Base-by-base conservation (phyloP, 2,113 vertebrate species). In the Colinus virginianus region DNA sequence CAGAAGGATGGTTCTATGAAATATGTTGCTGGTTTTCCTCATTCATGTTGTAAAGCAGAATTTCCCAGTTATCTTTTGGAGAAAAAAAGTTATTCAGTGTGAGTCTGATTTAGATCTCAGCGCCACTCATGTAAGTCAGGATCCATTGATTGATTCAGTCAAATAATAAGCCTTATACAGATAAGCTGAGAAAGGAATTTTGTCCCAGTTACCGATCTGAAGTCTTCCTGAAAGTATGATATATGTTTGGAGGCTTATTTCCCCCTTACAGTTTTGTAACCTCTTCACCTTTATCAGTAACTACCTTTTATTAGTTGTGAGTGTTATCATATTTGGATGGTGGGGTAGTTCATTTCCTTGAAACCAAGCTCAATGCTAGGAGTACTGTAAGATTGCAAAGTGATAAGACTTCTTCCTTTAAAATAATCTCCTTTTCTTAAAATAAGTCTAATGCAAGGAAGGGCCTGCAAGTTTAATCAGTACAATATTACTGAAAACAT, bases 101-200 rank as follows among this genome's bases (percentile, higher is more conserved):
- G 71, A 56, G 53, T 86, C 61, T 86, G 9, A 81, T 93, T 81
- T 26, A 78, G 62, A 49, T 78, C 53, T 92, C 66, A 72, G 43
- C 45, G 66, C 28, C 13, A 28, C 46, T 61, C 22, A 3, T 40
- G 1, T 45, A 78, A 74, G 16, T 85, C 1, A 1, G 45, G 74
- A 84, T 11, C 48, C 77, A 34, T 59, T 87, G 23, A 34, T 56
- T 87, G 16, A 25, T 83, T 87, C 82, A 84, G 51, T 74, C 49
- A 79, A 30, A 12, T 30, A 68, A 34, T 90, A 79, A 78, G 15
- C 77, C 86, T 80, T 36, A 45, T 56, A 46, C 28, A 76, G 48
- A 64, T 80, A 71, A 90, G 87, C 32, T 78, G 58, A 77, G 63
- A 90, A 71, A 81, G 75, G 59, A 88, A 45, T 92, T 85, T 83